These are phyloP conservation scores for Aquatica leii DNA, from an alignment of 2,888 invertebrate species.

Conservation along the genomic window DNA sequence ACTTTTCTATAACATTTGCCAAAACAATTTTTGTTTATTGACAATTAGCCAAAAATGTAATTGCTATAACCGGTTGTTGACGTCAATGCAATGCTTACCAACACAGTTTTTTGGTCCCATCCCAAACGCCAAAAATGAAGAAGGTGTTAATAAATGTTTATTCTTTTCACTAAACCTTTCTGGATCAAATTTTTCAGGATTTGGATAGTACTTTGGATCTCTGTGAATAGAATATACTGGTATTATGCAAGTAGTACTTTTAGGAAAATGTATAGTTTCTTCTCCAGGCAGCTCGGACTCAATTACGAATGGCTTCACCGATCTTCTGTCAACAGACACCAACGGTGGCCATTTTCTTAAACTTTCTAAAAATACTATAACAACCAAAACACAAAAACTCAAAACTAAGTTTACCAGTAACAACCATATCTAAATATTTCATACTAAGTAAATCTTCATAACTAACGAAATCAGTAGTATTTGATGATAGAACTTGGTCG, in stretches of 20 bases:
- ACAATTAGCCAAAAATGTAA: too few species aligned
- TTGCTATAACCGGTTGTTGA: too few species aligned
- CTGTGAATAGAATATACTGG: conserved; percentile 59
- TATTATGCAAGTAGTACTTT: conserved; percentile 53
- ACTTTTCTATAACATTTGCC: not conserved
- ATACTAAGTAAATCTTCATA: conserved; percentile 3
- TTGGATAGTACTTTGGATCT: conserved; percentile 57
- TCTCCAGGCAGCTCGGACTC: not conserved
- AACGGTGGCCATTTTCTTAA: conserved; percentile 63
- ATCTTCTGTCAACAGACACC: conserved; percentile 60
- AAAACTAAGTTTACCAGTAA: not conserved
- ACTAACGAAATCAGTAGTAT: not conserved
- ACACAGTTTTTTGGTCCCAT: conserved; percentile 55
- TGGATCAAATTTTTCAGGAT: conserved; percentile 55
- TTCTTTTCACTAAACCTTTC: not conserved
- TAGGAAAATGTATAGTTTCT: conserved; percentile 28
- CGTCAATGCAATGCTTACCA: conserved; percentile 43
- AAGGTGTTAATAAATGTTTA: conserved; percentile 61
- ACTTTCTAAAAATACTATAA: conserved; percentile 55
- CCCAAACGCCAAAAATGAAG: conserved; percentile 65
- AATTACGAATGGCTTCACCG: conserved; percentile 60
- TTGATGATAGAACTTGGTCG: conserved; percentile 54
- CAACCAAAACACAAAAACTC: not conserved
- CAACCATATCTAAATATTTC: conserved; percentile 9
- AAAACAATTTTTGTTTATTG: not conserved